A percentile compares a stretch with the other conserved stretches of the same genome.
Conservation (phyloP, 2,797 vertebrate genomes). For the Lithobates sylvaticus region DNA sequence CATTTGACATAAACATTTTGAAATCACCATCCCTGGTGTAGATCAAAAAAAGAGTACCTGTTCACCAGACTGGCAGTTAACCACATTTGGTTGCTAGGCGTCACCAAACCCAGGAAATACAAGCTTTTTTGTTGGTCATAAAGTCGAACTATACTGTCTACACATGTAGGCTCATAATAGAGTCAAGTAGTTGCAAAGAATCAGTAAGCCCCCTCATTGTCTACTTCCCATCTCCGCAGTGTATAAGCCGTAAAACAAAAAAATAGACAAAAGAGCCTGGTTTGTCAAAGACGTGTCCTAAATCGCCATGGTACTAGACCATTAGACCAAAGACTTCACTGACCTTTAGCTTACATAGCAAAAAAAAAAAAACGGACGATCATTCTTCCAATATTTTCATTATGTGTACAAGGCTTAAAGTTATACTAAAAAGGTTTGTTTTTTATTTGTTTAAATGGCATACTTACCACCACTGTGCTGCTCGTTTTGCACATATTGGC, state of each 20-base stretch:
- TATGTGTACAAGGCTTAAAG: no score
- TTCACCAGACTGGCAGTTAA: neutral
- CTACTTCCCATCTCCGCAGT: neutral
- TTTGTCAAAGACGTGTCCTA: slow-evolving; percentile 7
- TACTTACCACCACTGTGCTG: no score
- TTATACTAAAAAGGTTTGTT: no score
- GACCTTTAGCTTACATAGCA: neutral
- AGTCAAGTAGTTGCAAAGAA: slow-evolving; percentile 13
- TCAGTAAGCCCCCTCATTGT: slow-evolving; percentile 6
- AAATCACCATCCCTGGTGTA: no score
- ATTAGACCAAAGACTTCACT: neutral
- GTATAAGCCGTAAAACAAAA: neutral
- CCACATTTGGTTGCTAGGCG: neutral
- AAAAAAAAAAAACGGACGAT: neutral
- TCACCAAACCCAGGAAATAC: neutral
- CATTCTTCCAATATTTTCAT: neutral
- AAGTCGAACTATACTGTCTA: slow-evolving; percentile 11
- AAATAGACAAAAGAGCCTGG: slow-evolving; percentile 22
- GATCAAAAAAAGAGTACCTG: neutral
- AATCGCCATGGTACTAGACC: slow-evolving; percentile 43
- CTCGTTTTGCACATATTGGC: no score
- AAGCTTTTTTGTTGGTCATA: neutral
- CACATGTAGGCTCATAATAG: slow-evolving; percentile 2
- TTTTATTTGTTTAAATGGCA: no score
- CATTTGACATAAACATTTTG: no score